Conservation (phyloP, 2,888 invertebrate genomes). For the Drosophila pegasa region DNA sequence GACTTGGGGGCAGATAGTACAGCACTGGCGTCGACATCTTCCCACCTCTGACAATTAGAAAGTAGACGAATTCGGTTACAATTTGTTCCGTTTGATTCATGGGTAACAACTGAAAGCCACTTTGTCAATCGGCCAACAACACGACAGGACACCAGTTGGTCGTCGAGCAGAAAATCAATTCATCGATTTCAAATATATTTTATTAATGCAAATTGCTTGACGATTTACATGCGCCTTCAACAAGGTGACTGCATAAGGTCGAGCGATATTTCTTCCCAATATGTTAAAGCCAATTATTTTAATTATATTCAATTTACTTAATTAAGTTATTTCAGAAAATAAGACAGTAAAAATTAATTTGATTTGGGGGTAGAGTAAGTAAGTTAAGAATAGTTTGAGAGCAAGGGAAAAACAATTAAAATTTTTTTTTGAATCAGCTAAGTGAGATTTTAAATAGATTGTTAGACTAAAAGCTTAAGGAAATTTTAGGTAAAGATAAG, state of each 20-base stretch:
- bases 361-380: too few species aligned
- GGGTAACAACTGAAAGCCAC: constrained; percentile 42
- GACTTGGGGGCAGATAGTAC: constrained; percentile 87
- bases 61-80: constrained; percentile 85
- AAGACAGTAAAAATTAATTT: not conserved
- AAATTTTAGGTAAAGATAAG: too few species aligned
- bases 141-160: not conserved
- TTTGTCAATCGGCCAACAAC: constrained; percentile 8
- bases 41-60: constrained; percentile 83
- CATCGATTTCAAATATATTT: constrained; percentile 68
- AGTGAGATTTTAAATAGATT: too few species aligned
- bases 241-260: not conserved
- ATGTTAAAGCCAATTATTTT: not conserved
- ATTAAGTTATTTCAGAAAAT: not conserved
- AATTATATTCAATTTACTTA: not conserved
- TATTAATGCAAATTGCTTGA: constrained; percentile 54
- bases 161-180: constrained; percentile 60
- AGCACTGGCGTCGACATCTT: constrained; percentile 84
- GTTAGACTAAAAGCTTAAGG: too few species aligned
- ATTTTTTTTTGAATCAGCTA: too few species aligned
- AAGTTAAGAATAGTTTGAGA: not conserved
- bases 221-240: constrained; percentile 3
- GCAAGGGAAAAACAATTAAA: too few species aligned
- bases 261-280: not conserved
- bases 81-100: constrained; percentile 81